Conservation (phyloP, 2,113 vertebrate species). For the Pteronura brasiliensis region DNA sequence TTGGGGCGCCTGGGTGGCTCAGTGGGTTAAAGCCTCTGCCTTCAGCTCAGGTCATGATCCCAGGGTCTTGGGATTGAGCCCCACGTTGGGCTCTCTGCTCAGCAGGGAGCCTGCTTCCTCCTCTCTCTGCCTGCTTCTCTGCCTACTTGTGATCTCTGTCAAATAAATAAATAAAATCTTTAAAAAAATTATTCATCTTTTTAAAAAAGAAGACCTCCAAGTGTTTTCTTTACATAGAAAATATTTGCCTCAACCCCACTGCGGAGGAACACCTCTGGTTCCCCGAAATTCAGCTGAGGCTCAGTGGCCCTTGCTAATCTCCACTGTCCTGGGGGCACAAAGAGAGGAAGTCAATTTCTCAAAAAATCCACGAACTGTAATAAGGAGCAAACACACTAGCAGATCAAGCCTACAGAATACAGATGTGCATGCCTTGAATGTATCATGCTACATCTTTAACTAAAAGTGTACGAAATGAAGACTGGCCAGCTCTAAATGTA, state of each 20-base stretch:
- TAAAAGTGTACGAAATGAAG: conserved; percentile 18
- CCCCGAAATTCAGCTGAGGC: not conserved
- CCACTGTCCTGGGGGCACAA: not conserved
- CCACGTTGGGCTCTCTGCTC: no score
- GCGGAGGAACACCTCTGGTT: not conserved
- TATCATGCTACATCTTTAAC: not conserved
- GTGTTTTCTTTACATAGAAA: not conserved
- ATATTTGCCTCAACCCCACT: not conserved
- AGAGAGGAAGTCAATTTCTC: not conserved
- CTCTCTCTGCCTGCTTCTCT: no score
- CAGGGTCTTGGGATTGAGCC: no score
- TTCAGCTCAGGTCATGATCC: no score
- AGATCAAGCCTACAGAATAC: not conserved
- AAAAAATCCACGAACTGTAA: not conserved
- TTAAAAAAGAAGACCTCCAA: not conserved
- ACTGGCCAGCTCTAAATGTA: not conserved
- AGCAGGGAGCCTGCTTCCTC: no score
- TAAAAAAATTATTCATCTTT: not conserved
- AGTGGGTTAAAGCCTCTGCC: no score
- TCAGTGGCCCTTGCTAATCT: not conserved
- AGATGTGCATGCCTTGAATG: not conserved
- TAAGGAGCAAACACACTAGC: not conserved
- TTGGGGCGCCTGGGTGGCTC: no score
- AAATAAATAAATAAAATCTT: no score
- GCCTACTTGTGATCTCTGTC: no score